Base-by-base conservation (phyloP, 2,797 vertebrate genomes). In the Ataeniobius toweri region DNA sequence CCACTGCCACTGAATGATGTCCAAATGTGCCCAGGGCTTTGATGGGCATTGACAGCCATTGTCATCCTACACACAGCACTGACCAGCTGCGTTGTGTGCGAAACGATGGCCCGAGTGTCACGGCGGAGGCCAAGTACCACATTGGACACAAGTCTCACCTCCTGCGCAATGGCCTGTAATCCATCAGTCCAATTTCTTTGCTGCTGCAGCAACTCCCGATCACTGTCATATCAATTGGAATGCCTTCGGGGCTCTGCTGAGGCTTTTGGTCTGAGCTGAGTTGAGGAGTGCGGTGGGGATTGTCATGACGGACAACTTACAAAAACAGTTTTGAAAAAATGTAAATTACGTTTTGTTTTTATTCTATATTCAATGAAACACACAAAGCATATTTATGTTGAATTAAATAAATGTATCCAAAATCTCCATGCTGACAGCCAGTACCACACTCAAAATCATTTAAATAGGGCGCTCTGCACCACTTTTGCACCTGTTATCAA, bases 41-140 rank as follows among this genome's bases (percentile, higher is more conserved):
- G 4, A 36, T 36, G 26, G 58, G 58, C 58, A 26, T 59, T 59
- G 26, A 59, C 58, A 26, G 58, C 58, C 58, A 59, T 2, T 16
- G 58, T 59, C n/a, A 59, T n/a, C 26, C n/a, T 26, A 6, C n/a
- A 14, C 26, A 59, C 58, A 13, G 58, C 58, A 28, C 26, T 28
- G 58, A 59, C 58, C 58, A 59, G 58, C 58, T 59, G 58, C n/a
- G n/a, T 59, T 13, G 58, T 59, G 58, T 59, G 58, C 58, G 26
- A n/a, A 13, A 59, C 58, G 12, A 59, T 28, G 56, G 56, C 56
- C 56, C 26, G 56, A 59, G 56, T 13, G 56, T 59, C n/a, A 61
- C 26, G 26, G 6, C 59, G 59, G 6, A 61, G 26, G 14, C 13
- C 26, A 26, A 26, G 59, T n/a, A 26, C 59, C 16, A 61, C 59